Evolutionary conservation across 2,888 invertebrate genomes (phyloP).

Genomic region (Eristalis arbustorum): DNA sequence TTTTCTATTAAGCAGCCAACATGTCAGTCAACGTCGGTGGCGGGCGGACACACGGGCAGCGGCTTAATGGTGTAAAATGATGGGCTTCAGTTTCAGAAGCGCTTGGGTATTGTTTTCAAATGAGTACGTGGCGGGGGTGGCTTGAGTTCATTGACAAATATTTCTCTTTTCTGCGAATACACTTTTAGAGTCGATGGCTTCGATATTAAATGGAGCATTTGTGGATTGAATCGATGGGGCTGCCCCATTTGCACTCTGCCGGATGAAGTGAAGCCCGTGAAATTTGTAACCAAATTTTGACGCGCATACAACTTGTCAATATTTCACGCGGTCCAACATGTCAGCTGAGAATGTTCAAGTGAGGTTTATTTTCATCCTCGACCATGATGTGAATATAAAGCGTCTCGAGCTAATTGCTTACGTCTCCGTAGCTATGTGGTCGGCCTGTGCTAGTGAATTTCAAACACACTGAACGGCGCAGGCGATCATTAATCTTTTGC

Average conservation of each 20-base stretch:
- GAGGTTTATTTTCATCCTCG: not conserved
- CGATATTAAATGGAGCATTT: not conserved
- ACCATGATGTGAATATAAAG: not conserved
- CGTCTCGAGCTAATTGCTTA: not conserved
- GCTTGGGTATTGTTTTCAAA: constrained; percentile 36
- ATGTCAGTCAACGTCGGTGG: not conserved
- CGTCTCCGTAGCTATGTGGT: not conserved
- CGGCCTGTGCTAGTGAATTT: not conserved
- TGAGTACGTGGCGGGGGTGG: constrained; percentile 45
- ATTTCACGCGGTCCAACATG: not conserved
- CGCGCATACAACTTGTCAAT: not conserved
- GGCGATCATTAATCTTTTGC: constrained; percentile 38
- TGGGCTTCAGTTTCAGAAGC: constrained; percentile 54
- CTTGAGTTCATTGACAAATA: constrained; percentile 57
- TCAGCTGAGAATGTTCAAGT: not conserved
- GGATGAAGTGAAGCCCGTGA: no score
- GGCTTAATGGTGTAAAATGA: constrained; percentile 53
- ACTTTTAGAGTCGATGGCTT: not conserved
- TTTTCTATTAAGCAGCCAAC: constrained; percentile 19
- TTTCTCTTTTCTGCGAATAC: constrained; percentile 18
- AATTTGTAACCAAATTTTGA: no score
- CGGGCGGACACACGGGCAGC: constrained; percentile 30
- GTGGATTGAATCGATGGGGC: not conserved
- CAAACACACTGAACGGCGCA: constrained; percentile 32
- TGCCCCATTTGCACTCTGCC: no score